Evolutionary conservation across 2,113 vertebrate species (phyloP), one percentile per base, ranked within the genome.

Genomic region (zebrafish (Danio rerio)): DNA sequence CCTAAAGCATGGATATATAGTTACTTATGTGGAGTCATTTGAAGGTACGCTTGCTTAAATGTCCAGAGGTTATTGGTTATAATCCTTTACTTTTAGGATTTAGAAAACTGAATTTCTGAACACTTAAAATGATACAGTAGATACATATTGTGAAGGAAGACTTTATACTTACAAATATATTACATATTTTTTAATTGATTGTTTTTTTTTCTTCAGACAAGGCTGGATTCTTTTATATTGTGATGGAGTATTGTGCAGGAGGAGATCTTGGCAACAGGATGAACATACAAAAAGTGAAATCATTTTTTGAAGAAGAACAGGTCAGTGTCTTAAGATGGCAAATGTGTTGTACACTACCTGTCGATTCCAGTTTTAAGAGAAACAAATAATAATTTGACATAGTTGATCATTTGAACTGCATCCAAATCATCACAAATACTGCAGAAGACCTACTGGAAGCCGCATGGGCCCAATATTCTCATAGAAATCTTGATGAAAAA

Each of bases 161-260:
- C 15, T 7, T 40, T 63, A 31, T 40, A 63, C 13, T 1, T 40
- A 45, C 8, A 68, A 8, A 43, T 15, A 45, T 15, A 45, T 68
- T 10, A 68, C 10, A 2, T 15, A 9, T 18, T 68, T 0, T 68
- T 11, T 68, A 16, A n/a, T 10, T 45, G 13, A 31, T 31, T n/a
- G n/a, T n/a, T n/a, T 45, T 68, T 2, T 7, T 68, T 68, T 45
- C 5, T 68, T n/a, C 11, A 68, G 65, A 68, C 10, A 47, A 11
- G 6, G 65, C 65, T 0, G 65, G 65, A 68, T 42, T 11, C 2
- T 7, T 68, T 47, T 68, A 68, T 47, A 68, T 68, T 45, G 65
- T 68, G 65, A 45, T 68, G 65, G 65, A 68, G 65, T 68, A 68
- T 16, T 68, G 65, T 68, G 65, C 21, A 68, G 65, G 16, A 68